Evolutionary conservation across 2,113 vertebrate genomes (phyloP).

Genomic region (Carettochelys insculpta): DNA sequence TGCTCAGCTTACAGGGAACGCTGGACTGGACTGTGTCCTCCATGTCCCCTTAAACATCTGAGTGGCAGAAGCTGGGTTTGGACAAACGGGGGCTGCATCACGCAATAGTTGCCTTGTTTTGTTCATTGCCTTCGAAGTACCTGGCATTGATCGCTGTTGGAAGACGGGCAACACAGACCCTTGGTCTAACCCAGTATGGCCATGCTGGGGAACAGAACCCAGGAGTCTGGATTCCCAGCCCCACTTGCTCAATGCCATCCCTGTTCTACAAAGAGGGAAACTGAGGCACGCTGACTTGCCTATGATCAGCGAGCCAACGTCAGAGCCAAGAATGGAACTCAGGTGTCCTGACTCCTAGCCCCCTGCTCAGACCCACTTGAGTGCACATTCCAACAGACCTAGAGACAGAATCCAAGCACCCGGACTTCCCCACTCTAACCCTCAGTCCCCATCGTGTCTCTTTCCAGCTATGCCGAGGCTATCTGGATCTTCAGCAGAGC

Average conservation of each 20-base stretch:
- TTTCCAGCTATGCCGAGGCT: background rate
- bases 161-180: background rate
- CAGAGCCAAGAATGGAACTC: background rate
- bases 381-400: background rate
- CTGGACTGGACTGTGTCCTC: too few species aligned
- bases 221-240: background rate
- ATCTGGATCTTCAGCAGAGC: background rate
- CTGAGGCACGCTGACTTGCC: background rate
- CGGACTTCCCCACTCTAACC: background rate
- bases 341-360: background rate
- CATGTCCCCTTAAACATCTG: background rate
- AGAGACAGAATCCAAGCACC: background rate
- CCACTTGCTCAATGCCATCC: background rate
- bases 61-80: background rate
- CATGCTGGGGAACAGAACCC: background rate
- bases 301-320: background rate
- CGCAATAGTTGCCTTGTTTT: background rate
- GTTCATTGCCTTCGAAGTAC: background rate
- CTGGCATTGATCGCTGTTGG: background rate
- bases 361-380: background rate
- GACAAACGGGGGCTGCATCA: background rate
- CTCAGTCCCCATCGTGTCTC: background rate
- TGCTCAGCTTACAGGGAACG: too few species aligned
- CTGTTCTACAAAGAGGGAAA: background rate
- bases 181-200: background rate